phyloP scores from a whole-genome alignment of 2,797 vertebrate species.

The Ceyx erithaca region DNA sequence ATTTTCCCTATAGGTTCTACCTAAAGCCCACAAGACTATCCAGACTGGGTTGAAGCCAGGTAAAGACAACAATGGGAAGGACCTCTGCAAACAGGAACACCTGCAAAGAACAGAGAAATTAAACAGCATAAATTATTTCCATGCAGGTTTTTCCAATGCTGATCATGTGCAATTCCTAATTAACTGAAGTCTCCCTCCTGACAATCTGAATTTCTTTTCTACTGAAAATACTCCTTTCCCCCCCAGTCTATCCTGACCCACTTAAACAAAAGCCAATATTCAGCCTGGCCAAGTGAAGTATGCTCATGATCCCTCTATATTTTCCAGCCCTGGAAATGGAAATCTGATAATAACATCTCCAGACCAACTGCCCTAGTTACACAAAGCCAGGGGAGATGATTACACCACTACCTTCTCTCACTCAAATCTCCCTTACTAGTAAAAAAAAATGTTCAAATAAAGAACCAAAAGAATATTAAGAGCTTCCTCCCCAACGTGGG shows the following conservation, averaged over 20 bases:
- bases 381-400: neutral
- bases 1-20: neutral
- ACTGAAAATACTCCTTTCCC: neutral
- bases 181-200: constrained; percentile 41
- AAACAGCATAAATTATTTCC: constrained; percentile 41
- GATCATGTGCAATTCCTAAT: constrained; percentile 26
- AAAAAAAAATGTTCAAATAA: neutral
- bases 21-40: neutral
- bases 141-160: constrained; percentile 23
- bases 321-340: constrained; percentile 22
- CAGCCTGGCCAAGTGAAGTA: neutral
- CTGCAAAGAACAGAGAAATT: constrained; percentile 61
- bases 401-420: neutral
- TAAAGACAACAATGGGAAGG: neutral
- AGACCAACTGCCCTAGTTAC: neutral
- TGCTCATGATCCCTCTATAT: neutral
- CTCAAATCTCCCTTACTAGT: neutral
- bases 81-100: constrained; percentile 55
- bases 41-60: neutral
- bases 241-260: constrained; percentile 35
- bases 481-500: neutral
- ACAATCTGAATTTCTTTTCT: neutral
- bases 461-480: constrained; percentile 10
- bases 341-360: constrained; percentile 29
- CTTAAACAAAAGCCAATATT: constrained; percentile 47